Evolutionary conservation across 2,888 invertebrate genomes (phyloP).

Genomic region (Oxytorus armatus): DNA sequence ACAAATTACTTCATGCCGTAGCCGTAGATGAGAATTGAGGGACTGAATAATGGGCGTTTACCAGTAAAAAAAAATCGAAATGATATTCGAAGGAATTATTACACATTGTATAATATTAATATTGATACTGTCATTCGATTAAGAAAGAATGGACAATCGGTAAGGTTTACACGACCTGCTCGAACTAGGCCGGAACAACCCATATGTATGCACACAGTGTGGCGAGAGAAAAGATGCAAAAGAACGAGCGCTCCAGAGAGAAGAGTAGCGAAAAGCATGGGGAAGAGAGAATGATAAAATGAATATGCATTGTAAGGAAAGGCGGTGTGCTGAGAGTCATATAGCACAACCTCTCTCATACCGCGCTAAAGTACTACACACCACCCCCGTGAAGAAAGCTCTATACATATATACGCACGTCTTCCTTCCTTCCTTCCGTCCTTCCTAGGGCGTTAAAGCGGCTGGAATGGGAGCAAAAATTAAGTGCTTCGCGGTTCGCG

Average conservation of each 20-base stretch:
- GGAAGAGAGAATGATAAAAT: conserved; percentile 72
- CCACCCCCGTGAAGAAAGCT: neutral
- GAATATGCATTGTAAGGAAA: conserved; percentile 76
- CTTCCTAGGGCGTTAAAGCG: conserved; percentile 66
- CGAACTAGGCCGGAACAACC: too few relatives aligned
- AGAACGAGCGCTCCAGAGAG: conserved; percentile 47
- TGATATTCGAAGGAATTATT: too few relatives aligned
- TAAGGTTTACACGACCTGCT: too few relatives aligned
- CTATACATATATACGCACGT: conserved; percentile 1
- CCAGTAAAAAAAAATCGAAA: too few relatives aligned
- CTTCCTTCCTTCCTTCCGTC: conserved; percentile 57
- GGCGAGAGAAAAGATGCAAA: conserved; percentile 15
- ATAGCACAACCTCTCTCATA: conserved; percentile 24
- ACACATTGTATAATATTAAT: too few relatives aligned
- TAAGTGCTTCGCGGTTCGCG: conserved; percentile 62
- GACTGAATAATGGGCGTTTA: too few relatives aligned
- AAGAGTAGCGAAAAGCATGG: conserved; percentile 59
- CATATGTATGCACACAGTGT: conserved; percentile 1
- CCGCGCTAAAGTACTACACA: conserved; percentile 38
- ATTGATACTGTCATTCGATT: too few relatives aligned
- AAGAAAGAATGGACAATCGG: too few relatives aligned
- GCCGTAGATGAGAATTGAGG: too few relatives aligned
- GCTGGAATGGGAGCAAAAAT: conserved; percentile 69
- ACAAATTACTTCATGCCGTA: too few relatives aligned
- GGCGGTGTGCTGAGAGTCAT: conserved; percentile 33